Percentiles rank a stretch among this genome's conserved stretches.
phyloP scores from a whole-genome alignment of 2,888 invertebrate genomes.

The Dastarcus helophoroides region DNA sequence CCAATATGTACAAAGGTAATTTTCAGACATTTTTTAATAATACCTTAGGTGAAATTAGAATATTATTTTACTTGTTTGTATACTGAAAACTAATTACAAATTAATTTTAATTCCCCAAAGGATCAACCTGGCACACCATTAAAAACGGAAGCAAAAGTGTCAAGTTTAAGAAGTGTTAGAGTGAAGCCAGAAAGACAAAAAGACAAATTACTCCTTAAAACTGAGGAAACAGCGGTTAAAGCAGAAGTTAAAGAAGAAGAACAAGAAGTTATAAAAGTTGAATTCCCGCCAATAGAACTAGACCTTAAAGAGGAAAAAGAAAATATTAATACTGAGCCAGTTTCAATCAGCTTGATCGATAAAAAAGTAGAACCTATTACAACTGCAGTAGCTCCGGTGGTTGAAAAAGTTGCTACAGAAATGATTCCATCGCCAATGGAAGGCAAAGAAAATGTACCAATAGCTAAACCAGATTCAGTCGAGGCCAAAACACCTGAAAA shows the following conservation, averaged over 20 bases:
- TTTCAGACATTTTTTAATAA: too few species aligned
- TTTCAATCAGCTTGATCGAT: slow-evolving; percentile 11
- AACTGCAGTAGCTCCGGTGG: slow-evolving; percentile 34
- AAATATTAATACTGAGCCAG: slow-evolving; percentile 1
- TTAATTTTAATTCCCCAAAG: too few species aligned
- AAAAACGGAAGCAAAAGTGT: slow-evolving; percentile 38
- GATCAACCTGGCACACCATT: slow-evolving; percentile 29
- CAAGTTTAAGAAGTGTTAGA: slow-evolving; percentile 50
- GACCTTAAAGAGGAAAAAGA: not conserved
- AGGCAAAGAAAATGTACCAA: slow-evolving; percentile 46
- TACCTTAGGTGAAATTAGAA: too few species aligned
- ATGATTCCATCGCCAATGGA: slow-evolving; percentile 37
- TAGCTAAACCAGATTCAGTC: slow-evolving; percentile 30
- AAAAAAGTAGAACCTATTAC: slow-evolving; percentile 31
- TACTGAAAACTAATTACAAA: too few species aligned
- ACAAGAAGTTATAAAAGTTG: slow-evolving; percentile 14
- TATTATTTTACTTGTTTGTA: too few species aligned
- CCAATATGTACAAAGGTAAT: too few species aligned
- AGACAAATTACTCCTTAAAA: slow-evolving; percentile 22
- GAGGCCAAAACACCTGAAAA: too few species aligned
- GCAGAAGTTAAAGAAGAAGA: slow-evolving; percentile 15
- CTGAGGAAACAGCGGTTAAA: slow-evolving; percentile 13
- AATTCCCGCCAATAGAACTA: slow-evolving; percentile 7
- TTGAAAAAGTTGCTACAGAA: slow-evolving; percentile 36
- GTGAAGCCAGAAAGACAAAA: slow-evolving; percentile 49